Percentiles rank a stretch among this genome's conserved stretches.
Conservation (phyloP, 1,140 invertebrate genomes). For the Lethrus apterus region DNA sequence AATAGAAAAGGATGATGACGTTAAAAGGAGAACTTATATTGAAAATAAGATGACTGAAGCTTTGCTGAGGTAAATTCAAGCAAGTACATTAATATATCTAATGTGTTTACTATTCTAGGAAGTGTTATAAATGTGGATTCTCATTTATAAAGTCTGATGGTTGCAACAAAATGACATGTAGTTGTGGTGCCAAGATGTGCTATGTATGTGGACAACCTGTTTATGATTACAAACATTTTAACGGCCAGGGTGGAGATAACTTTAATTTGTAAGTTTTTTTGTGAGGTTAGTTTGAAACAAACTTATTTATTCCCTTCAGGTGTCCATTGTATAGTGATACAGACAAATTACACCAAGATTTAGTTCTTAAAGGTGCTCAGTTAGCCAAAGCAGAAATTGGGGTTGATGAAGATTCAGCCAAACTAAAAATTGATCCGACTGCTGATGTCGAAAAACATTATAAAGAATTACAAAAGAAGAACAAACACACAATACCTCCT, state of each 20-base stretch:
- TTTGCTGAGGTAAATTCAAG: conserved; percentile 42
- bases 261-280: conserved; percentile 15
- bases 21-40: conserved; percentile 48
- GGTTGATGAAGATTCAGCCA: conserved; percentile 16
- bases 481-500: neutral
- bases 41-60: conserved; percentile 59
- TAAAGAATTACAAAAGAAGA: neutral
- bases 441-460: conserved; percentile 10
- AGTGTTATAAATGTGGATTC: conserved; percentile 52
- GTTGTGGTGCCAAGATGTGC: conserved; percentile 61
- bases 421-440: conserved; percentile 34
- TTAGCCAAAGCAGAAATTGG: conserved; percentile 32
- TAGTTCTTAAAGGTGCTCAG: conserved; percentile 26
- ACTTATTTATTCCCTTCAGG: conserved; percentile 18
- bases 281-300: neutral
- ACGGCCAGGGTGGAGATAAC: conserved; percentile 36
- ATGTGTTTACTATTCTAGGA: conserved; percentile 36
- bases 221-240: conserved; percentile 55
- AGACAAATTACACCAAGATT: conserved; percentile 22
- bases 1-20: conserved; percentile 48
- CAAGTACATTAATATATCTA: neutral
- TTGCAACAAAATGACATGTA: conserved; percentile 66
- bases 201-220: conserved; percentile 57
- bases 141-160: conserved; percentile 57
- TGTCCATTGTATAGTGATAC: conserved; percentile 33